Evolutionary conservation across 2,113 vertebrate genomes (phyloP), one percentile per base, ranked within the genome.

Genomic region (Asarcornis scutulata): DNA sequence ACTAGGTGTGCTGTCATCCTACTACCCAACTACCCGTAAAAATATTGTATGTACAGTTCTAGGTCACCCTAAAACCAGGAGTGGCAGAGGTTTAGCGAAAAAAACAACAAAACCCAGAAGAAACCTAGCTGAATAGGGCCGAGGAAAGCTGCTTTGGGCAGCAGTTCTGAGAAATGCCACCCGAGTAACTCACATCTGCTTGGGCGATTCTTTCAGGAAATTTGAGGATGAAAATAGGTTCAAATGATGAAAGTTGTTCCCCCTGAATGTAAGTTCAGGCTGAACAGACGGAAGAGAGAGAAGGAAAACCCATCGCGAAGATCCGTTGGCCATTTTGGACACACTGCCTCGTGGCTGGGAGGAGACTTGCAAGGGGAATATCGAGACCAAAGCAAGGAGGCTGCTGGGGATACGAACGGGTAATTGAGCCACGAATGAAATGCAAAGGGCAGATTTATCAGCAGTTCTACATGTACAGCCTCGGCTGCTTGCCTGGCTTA

Each of bases 391-490:
- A 32, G 69, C 27, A 38, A 62, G 59, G 82, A 71, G 67, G 72
- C 1, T 21, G 59, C 8, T 3, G 7, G 42, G 82, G 88, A 40
- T 0, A 7, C 0, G 5, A 42, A 38, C 0, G 13, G 44, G 32
- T 13, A 9, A 32, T 26, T 36, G 17, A 56, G 42, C 25, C 0
- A 0, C 2, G 36, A 59, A 56, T 32, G 44, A 67, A 89, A 56
- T 0, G 27, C 77, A 40, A 34, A 56, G 69, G 29, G n/a, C 3
- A 1, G 63, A 67, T 73, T 64, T 5, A 76, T 40, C 40, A 81
- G 0, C 81, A 22, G 71, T 32, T 79, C 62, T 63, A 26, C 3
- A 8, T 58, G 23, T 17, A 8, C n/a, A 96, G 89, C 29, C 75
- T 16, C 56, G 80, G 4, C 62, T 12, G 55, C 55, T 44, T 48